Evolutionary conservation across 2,888 invertebrate genomes (phyloP), one percentile per base, ranked within the genome.

Genomic region (Diarsia dahlii): DNA sequence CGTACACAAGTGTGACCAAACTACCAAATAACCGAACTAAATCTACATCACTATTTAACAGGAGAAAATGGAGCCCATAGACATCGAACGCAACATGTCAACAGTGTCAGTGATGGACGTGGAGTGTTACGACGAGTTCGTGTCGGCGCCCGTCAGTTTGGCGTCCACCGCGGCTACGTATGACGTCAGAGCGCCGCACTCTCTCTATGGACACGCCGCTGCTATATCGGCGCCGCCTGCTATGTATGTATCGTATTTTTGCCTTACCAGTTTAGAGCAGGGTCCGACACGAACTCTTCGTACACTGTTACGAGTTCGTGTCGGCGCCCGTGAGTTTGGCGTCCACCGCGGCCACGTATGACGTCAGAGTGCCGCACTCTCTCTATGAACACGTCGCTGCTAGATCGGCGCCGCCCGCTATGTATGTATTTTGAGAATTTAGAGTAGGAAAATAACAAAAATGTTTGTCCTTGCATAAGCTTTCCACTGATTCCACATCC

Each of bases 121-220:
- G 4, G 97, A 98, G 80, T 97, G 98, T 89, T 98, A 97, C 91
- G 97, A 97, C 78, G 96, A 97, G 71, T 98, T 98, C 87, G 97
- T 97, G 68, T 85, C 91, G 1, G 80, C 92, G 52, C 87, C 89
- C 45, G 20, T 91, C 12, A 8, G 15, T 0, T 4, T 18, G 18
- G 1, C 20, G 0, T 4, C 18, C 0, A 48, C 62, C 3, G 52
- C 39, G 5, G 10, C 68, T 3, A 15, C 28, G 0, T 18, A 2
- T 2, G 28, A 4, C 4, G 12, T 74, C 3, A 68, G 28, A 0
- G 77, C 89, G 0, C 89, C 89, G 0, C 89, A 80, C 2, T 74
- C 76, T 8, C 48, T 73, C 3, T 68, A 67, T 9, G 45, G 45
- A 8, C 50, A 62, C 1, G 84, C 84, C 2, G 86, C 89, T 8